Conservation (phyloP, 1,140 invertebrate species). For the Eulimnadia texana region DNA sequence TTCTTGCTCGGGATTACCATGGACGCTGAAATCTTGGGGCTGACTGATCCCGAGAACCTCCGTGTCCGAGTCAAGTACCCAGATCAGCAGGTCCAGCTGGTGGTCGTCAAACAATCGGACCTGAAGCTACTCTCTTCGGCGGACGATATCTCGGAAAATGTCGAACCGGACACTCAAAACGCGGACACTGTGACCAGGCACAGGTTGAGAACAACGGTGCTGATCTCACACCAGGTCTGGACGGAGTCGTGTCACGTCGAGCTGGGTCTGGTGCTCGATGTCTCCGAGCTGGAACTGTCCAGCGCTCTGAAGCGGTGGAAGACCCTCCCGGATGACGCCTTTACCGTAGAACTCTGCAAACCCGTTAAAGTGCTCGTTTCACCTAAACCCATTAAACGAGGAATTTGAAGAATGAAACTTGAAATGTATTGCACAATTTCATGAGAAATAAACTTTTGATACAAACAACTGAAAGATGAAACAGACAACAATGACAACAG, state of each 20-base stretch:
- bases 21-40: constrained; percentile 68
- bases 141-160: not conserved
- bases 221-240: constrained; percentile 78
- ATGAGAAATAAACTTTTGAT: not conserved
- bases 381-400: constrained; percentile 72
- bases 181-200: constrained; percentile 38
- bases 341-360: constrained; percentile 68
- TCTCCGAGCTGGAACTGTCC: constrained; percentile 44
- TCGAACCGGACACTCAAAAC: constrained; percentile 4
- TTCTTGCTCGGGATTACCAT: constrained; percentile 70
- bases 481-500: too few species aligned
- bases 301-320: constrained; percentile 31
- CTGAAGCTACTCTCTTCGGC: not conserved
- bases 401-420: constrained; percentile 38
- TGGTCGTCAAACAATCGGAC: constrained; percentile 40
- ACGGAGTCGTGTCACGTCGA: constrained; percentile 79
- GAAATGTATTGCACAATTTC: not conserved
- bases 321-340: constrained; percentile 36
- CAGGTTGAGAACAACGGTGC: constrained; percentile 63
- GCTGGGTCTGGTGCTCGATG: constrained; percentile 62
- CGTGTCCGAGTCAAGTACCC: constrained; percentile 79
- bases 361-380: constrained; percentile 77
- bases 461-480: not conserved
- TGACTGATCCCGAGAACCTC: constrained; percentile 52
- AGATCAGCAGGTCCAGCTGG: constrained; percentile 70